Evolutionary conservation across 2,113 vertebrate genomes (phyloP).

Genomic region (Nothoprocta perdicaria): DNA sequence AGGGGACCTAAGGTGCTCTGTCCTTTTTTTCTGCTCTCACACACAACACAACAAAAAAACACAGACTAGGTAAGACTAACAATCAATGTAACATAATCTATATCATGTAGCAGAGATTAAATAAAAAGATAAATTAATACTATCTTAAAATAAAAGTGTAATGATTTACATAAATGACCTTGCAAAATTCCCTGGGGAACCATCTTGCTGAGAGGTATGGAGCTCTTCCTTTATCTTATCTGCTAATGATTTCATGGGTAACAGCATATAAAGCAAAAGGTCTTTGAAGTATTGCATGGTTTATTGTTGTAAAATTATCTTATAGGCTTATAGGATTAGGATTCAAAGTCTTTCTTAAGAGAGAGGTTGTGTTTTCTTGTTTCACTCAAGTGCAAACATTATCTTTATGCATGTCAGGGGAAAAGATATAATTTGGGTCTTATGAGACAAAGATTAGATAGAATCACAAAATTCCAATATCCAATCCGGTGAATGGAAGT

Average conservation of each 20-base stretch:
- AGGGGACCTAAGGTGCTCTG: background rate
- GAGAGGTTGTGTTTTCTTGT: background rate
- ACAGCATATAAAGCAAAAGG: background rate
- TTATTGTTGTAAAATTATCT: slow-evolving; percentile 39
- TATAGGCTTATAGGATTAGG: slow-evolving; percentile 23
- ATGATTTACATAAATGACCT: background rate
- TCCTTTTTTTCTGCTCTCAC: background rate
- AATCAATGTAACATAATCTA: background rate
- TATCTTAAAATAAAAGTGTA: background rate
- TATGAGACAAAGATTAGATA: background rate
- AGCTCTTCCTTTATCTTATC: slow-evolving; percentile 32
- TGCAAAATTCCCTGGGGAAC: background rate
- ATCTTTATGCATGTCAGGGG: slow-evolving; percentile 11
- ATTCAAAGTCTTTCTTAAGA: slow-evolving; percentile 8
- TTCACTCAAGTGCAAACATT: slow-evolving; percentile 10
- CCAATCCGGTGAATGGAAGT: background rate
- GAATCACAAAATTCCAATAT: slow-evolving; percentile 14
- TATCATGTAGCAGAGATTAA: background rate
- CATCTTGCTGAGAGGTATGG: background rate
- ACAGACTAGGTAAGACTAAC: background rate
- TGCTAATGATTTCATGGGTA: slow-evolving; percentile 24
- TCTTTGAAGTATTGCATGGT: slow-evolving; percentile 16
- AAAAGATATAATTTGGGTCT: slow-evolving; percentile 32
- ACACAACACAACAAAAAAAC: background rate
- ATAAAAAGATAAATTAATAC: background rate